Conservation (phyloP, 2,797 vertebrate species). For the Paratrypauchen microcephalus region DNA sequence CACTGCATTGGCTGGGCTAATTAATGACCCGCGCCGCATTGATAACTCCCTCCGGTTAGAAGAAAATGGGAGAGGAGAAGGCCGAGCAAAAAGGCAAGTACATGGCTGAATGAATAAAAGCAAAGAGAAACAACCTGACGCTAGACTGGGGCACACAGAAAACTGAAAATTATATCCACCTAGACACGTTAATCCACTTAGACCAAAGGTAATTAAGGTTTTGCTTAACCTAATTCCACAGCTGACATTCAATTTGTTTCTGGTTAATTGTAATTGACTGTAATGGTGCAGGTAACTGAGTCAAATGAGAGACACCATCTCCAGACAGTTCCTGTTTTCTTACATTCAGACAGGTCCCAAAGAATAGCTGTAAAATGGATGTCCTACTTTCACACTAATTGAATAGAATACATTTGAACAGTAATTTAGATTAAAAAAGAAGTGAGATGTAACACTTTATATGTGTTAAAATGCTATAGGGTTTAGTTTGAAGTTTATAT, state of each 20-base stretch:
- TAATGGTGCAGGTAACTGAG: slow-evolving; percentile 13
- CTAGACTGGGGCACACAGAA: not conserved
- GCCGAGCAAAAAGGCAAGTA: not conserved
- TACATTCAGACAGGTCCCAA: not conserved
- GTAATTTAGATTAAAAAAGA: not conserved
- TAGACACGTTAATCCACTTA: slow-evolving; percentile 24
- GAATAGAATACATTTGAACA: not conserved
- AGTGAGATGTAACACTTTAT: not conserved
- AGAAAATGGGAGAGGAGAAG: slow-evolving; percentile 13
- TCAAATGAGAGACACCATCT: slow-evolving; percentile 5
- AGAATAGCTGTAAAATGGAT: not conserved
- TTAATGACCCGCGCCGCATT: slow-evolving; percentile 72
- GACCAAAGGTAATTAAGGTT: slow-evolving; percentile 20
- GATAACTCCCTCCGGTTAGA: slow-evolving; percentile 61
- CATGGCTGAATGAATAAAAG: slow-evolving; percentile 5
- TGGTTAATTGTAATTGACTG: slow-evolving; percentile 29
- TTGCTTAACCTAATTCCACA: slow-evolving; percentile 26
- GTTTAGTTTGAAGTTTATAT: too few relatives aligned
- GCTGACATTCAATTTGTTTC: slow-evolving; percentile 19
- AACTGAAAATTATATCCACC: slow-evolving; percentile 24
- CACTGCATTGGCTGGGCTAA: slow-evolving; percentile 69
- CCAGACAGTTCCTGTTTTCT: not conserved
- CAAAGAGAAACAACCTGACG: not conserved
- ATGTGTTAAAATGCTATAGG: too few relatives aligned
- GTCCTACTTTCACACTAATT: not conserved